Evolutionary conservation across 2,888 invertebrate genomes (phyloP).

Genomic region (Zootermopsis nevadensis): DNA sequence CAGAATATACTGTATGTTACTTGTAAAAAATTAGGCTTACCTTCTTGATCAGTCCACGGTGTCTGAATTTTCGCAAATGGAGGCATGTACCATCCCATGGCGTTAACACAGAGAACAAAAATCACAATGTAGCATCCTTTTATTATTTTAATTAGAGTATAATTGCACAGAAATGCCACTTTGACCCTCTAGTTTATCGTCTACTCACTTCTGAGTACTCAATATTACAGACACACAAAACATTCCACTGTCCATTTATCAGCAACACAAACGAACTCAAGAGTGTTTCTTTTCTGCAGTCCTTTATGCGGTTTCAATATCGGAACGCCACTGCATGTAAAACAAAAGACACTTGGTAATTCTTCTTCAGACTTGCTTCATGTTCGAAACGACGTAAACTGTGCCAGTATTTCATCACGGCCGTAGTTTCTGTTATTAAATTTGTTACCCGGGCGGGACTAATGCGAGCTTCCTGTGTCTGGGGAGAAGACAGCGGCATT

Average conservation of each 20-base stretch:
- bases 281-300: too few relatives aligned
- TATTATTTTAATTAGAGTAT: not conserved
- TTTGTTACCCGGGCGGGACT: not conserved
- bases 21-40: too few relatives aligned
- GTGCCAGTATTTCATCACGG: not conserved
- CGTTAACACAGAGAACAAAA: not conserved
- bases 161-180: not conserved
- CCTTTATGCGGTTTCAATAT: too few relatives aligned
- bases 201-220: not conserved
- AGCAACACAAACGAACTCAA: not conserved
- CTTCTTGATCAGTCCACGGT: constrained; percentile 42
- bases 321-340: not conserved
- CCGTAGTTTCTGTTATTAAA: not conserved
- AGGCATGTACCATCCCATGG: constrained; percentile 48
- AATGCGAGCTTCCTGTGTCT: constrained; percentile 13
- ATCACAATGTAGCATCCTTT: not conserved
- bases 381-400: not conserved
- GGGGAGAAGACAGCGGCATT: not conserved
- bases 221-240: not conserved
- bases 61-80: constrained; percentile 16
- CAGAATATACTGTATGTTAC: too few relatives aligned
- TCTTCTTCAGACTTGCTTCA: constrained; percentile 1
- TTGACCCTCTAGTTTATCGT: not conserved
- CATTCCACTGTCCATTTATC: not conserved
- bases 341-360: not conserved